Conservation (phyloP, 2,797 vertebrate species). For the Austrolebias charrua region DNA sequence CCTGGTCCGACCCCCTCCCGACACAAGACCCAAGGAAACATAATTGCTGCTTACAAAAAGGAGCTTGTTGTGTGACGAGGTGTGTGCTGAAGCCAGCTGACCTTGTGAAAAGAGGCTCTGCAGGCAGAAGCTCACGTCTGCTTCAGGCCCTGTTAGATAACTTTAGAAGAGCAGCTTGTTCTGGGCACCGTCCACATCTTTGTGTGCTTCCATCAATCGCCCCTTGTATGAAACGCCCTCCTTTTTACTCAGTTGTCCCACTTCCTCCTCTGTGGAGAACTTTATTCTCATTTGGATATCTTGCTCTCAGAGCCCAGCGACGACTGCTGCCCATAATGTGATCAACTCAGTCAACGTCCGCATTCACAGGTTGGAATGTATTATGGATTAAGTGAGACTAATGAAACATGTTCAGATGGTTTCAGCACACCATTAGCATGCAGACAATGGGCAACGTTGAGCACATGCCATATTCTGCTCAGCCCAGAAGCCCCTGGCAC, state of each 20-base stretch:
- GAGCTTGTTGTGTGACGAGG: slow-evolving; percentile 71
- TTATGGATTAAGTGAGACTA: slow-evolving; percentile 64
- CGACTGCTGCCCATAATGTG: slow-evolving; percentile 43
- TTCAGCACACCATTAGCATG: slow-evolving; percentile 76
- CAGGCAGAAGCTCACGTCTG: slow-evolving; percentile 76
- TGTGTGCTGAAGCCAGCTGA: slow-evolving; percentile 63
- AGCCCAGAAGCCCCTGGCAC: slow-evolving; percentile 77
- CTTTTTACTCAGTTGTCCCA: slow-evolving; percentile 26
- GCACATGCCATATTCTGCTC: slow-evolving; percentile 71
- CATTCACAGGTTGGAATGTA: slow-evolving; percentile 55
- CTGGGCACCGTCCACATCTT: slow-evolving; percentile 32
- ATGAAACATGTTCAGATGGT: slow-evolving; percentile 66
- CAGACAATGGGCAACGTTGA: slow-evolving; percentile 73
- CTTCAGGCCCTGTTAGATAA: slow-evolving; percentile 66
- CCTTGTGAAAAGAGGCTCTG: slow-evolving; percentile 66
- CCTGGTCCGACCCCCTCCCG: slow-evolving; percentile 23
- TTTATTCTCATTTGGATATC: slow-evolving; percentile 24
- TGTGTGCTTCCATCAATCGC: slow-evolving; percentile 44
- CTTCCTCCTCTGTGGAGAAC: slow-evolving; percentile 16
- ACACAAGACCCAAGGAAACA: slow-evolving; percentile 57
- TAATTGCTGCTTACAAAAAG: slow-evolving; percentile 70
- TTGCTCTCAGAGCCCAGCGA: slow-evolving; percentile 14
- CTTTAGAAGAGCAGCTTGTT: slow-evolving; percentile 40
- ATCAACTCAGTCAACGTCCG: slow-evolving; percentile 58
- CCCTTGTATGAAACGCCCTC: slow-evolving; percentile 25